Conservation (phyloP, 30 jellyfish, hydroid and myxozoan species). For the Kudoa iwatai region DNA sequence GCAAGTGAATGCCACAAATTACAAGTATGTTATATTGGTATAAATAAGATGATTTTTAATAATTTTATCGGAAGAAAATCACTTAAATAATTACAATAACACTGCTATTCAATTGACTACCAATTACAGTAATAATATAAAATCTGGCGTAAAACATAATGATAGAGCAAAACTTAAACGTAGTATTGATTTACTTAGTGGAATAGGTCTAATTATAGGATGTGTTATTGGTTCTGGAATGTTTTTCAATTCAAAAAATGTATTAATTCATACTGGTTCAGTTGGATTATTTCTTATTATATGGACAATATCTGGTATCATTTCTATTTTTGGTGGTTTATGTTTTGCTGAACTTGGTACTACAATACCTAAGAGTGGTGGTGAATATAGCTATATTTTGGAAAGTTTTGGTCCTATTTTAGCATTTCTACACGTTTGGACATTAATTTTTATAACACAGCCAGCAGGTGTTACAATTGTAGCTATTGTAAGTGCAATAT, state of each 20-base stretch:
- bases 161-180: no score
- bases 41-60: no score
- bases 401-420: constrained; percentile 17
- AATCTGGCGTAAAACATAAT: no score
- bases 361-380: constrained; percentile 21
- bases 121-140: no score
- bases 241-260: constrained; percentile 14
- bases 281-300: constrained; percentile 13
- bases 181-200: no score
- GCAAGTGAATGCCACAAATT: no score
- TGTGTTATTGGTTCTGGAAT: constrained; percentile 37
- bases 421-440: constrained; percentile 36
- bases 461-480: constrained; percentile 45
- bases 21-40: no score
- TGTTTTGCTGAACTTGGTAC: constrained; percentile 42
- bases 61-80: no score
- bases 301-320: constrained; percentile 20
- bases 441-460: constrained; percentile 16
- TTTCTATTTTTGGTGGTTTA: constrained; percentile 15
- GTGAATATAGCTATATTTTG: constrained; percentile 16
- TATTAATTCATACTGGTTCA: constrained; percentile 6
- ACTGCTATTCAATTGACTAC: no score
- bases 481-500: constrained; percentile 18
- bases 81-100: no score
- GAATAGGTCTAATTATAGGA: constrained; percentile 33